Conservation (phyloP, 2,797 vertebrate genomes). For the Sardinella longiceps region DNA sequence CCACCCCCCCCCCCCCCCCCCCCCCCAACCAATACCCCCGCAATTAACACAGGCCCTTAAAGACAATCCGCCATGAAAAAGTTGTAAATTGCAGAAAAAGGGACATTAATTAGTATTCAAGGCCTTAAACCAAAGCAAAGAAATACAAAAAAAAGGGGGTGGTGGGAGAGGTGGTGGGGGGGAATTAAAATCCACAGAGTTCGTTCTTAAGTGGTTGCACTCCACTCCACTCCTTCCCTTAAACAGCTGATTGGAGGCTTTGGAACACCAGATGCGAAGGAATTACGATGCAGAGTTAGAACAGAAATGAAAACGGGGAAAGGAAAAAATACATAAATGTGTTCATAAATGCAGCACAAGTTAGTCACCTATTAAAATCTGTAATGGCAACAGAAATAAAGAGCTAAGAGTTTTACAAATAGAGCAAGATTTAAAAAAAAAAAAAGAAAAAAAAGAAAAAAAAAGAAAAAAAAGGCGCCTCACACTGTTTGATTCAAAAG, state of each 20-base stretch:
- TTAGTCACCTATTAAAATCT: not conserved
- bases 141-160: slow-evolving; percentile 38
- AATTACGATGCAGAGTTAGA: not conserved
- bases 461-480: no score
- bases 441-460: no score
- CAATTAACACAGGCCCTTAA: slow-evolving; percentile 60
- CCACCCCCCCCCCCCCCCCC: no score
- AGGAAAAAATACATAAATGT: not conserved
- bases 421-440: not conserved
- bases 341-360: not conserved
- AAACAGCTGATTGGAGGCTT: slow-evolving; percentile 44
- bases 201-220: slow-evolving; percentile 44
- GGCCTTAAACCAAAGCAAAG: slow-evolving; percentile 52
- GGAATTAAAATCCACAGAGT: slow-evolving; percentile 53
- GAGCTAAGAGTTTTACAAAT: not conserved
- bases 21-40: slow-evolving; percentile 26
- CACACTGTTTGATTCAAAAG: not conserved
- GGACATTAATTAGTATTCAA: slow-evolving; percentile 60
- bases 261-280: not conserved
- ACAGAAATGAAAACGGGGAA: not conserved
- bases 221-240: slow-evolving; percentile 48
- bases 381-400: not conserved
- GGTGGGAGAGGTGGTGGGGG: not conserved
- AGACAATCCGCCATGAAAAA: slow-evolving; percentile 57
- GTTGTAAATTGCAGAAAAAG: slow-evolving; percentile 59